Evolutionary conservation across 1,140 invertebrate species (phyloP).

Genomic region (Ceratosolen solmsi): DNA sequence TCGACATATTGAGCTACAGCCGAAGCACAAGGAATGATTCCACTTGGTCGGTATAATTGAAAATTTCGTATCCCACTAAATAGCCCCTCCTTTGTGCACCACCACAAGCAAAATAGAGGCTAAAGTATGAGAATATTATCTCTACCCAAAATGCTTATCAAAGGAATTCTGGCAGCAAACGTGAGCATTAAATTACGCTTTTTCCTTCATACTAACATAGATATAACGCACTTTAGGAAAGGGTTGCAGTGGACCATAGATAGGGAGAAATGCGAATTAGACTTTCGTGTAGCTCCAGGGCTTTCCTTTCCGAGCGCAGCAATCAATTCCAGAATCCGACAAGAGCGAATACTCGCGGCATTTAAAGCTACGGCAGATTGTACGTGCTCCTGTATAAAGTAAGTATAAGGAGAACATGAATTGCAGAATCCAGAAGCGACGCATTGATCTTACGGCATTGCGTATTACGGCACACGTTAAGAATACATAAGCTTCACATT

Average conservation of each 20-base stretch:
- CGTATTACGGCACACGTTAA: neutral
- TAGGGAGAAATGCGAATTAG: neutral
- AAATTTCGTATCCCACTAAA: neutral
- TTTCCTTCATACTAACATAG: neutral
- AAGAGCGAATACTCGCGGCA: neutral
- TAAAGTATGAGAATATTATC: neutral
- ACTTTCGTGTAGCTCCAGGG: neutral
- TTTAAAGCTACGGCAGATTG: constrained; percentile 2
- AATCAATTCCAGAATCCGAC: constrained; percentile 9
- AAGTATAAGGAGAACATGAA: neutral
- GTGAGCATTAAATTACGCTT: constrained; percentile 12
- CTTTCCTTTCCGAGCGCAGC: neutral
- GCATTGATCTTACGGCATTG: neutral
- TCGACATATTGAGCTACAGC: neutral
- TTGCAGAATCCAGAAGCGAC: neutral
- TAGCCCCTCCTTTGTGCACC: neutral
- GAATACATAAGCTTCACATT: neutral
- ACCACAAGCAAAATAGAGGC: neutral
- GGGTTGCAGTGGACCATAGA: neutral
- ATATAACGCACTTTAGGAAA: neutral
- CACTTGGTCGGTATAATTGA: neutral
- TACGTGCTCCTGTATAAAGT: constrained; percentile 10
- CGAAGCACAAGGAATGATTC: neutral
- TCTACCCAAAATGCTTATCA: neutral
- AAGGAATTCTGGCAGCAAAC: neutral